A percentile compares a stretch with the other conserved stretches of the same genome.
Evolutionary conservation across 2,797 vertebrate species (phyloP).

Genomic region (Acanthornis magna): DNA sequence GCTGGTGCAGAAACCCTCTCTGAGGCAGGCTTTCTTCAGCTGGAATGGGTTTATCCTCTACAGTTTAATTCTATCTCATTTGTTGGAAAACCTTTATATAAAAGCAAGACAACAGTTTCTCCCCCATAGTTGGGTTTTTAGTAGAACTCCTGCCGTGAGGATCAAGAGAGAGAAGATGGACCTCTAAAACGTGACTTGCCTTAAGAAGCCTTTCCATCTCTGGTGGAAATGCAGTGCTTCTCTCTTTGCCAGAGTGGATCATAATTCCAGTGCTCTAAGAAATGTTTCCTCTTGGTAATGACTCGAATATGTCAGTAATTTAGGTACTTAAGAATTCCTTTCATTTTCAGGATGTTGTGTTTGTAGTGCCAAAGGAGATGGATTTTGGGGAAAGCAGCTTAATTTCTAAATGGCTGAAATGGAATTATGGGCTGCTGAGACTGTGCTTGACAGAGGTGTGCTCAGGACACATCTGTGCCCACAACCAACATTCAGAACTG

Average conservation of each 20-base stretch:
- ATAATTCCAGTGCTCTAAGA: not conserved
- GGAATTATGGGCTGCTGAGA: not conserved
- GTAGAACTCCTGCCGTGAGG: not conserved
- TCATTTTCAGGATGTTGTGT: not conserved
- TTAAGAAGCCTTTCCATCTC: not conserved
- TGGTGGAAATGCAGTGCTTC: not conserved
- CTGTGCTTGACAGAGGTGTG: not conserved
- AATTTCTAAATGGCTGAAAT: not conserved
- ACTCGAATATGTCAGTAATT: not conserved
- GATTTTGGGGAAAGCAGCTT: not conserved
- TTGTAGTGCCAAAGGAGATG: not conserved
- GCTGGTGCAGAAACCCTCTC: not conserved
- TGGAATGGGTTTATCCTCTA: not conserved
- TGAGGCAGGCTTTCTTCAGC: not conserved
- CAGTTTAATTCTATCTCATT: not conserved
- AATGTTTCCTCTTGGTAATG: not conserved
- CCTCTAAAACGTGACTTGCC: not conserved
- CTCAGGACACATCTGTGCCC: not conserved
- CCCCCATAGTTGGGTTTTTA: not conserved
- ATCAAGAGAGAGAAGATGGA: not conserved
- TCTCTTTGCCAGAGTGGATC: not conserved
- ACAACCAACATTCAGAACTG: not conserved
- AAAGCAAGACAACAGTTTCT: not conserved
- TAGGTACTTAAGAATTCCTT: not conserved
- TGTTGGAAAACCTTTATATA: not conserved